Percentiles rank a stretch among this genome's conserved stretches.
Evolutionary conservation across 2,113 vertebrate genomes (phyloP).

Genomic region (Melanerpes aurifrons): DNA sequence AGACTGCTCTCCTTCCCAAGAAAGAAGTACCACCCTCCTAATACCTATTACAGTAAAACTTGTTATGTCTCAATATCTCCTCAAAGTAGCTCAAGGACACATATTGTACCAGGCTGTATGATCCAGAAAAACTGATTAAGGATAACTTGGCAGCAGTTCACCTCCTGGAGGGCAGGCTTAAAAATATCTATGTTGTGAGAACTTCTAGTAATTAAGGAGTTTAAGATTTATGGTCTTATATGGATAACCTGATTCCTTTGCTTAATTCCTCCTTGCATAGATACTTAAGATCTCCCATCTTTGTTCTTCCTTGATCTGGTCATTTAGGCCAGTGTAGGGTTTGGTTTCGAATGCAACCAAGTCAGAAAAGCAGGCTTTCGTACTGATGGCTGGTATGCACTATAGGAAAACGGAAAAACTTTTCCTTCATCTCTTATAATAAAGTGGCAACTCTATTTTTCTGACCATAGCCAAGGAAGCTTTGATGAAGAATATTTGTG

Average conservation of each 20-base stretch:
- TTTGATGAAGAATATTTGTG: not conserved
- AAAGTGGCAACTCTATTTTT: not conserved
- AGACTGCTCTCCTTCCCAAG: not conserved
- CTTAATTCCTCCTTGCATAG: not conserved
- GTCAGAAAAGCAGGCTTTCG: not conserved
- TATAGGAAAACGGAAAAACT: not conserved
- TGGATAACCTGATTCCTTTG: not conserved
- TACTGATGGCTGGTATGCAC: not conserved
- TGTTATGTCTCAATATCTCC: not conserved
- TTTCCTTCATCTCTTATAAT: not conserved
- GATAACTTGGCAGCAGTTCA: constrained; percentile 35
- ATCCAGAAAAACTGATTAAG: constrained; percentile 50
- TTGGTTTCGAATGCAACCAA: not conserved
- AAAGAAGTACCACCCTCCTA: constrained; percentile 2
- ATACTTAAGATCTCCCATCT: not conserved
- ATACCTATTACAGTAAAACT: not conserved
- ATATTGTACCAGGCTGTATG: constrained; percentile 3
- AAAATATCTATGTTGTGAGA: constrained; percentile 10
- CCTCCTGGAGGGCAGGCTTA: constrained; percentile 25
- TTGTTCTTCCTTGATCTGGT: not conserved
- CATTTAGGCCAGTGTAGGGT: not conserved
- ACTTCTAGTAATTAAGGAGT: not conserved
- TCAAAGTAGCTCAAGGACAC: constrained; percentile 44
- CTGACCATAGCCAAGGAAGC: not conserved
- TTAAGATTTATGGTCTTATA: not conserved